These are phyloP conservation scores for Apotomis capreana DNA, from an alignment of 2,888 invertebrate species.

Conservation along the genomic window DNA sequence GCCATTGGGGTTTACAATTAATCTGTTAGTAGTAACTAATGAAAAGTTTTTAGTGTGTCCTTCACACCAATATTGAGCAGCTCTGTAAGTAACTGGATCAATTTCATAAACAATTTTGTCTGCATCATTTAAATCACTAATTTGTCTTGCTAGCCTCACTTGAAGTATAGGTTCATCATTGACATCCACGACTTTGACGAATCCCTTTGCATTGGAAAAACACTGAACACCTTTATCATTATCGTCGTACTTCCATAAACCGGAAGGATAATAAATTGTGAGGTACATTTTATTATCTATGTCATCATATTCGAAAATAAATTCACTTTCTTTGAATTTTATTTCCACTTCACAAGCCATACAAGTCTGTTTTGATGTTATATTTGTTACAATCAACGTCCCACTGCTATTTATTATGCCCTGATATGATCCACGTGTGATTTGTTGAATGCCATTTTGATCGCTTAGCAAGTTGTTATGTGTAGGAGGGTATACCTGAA, in stretches of 20 bases:
- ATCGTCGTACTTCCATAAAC: constrained; percentile 76
- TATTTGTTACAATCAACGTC: constrained; percentile 56
- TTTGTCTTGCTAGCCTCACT: constrained; percentile 40
- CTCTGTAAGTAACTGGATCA: constrained; percentile 75
- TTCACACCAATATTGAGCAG: constrained; percentile 87
- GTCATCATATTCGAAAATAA: constrained; percentile 65
- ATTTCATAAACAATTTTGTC: constrained; percentile 79
- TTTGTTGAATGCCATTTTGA: background rate
- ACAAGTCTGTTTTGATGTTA: constrained; percentile 57
- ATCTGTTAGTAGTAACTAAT: constrained; percentile 74
- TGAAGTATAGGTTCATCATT: constrained; percentile 61
- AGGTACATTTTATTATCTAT: constrained; percentile 67
- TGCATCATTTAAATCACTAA: constrained; percentile 44
- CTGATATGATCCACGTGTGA: constrained; percentile 46
- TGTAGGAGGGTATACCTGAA: constrained; percentile 47
- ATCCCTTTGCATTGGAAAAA: constrained; percentile 84
- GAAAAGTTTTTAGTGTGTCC: constrained; percentile 81
- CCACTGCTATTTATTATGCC: constrained; percentile 67
- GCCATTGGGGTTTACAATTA: constrained; percentile 77
- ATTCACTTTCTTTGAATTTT: constrained; percentile 60
- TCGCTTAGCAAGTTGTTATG: constrained; percentile 6
- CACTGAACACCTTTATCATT: constrained; percentile 82
- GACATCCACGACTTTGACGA: constrained; percentile 73
- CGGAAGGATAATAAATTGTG: constrained; percentile 82
- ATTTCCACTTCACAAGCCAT: constrained; percentile 72